Conservation (phyloP, 2,888 invertebrate genomes). For the Helleia helle region DNA sequence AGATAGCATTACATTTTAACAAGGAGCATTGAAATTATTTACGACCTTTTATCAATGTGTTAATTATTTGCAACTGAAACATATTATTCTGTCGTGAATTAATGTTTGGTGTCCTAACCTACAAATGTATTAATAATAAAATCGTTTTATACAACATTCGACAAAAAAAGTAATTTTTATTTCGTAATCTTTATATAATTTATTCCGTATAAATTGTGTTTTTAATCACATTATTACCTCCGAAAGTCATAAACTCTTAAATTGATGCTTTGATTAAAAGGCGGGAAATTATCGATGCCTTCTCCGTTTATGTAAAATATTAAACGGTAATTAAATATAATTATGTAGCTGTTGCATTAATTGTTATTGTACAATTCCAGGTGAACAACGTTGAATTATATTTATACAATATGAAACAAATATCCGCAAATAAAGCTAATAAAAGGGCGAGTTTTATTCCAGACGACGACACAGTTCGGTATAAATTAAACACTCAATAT, state of each 20-base stretch:
- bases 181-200: neutral
- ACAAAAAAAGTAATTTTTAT: neutral
- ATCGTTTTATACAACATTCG: too few species aligned
- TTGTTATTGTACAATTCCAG: neutral
- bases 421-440: conserved; percentile 30
- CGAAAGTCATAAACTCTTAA: neutral
- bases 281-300: conserved; percentile 8
- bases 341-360: neutral
- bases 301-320: too few species aligned
- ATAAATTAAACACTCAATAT: conserved; percentile 50
- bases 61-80: conserved; percentile 46
- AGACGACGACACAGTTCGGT: conserved; percentile 59
- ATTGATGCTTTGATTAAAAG: neutral
- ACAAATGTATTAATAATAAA: too few species aligned
- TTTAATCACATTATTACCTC: neutral
- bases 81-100: conserved; percentile 11
- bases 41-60: neutral
- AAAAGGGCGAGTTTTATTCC: conserved; percentile 45
- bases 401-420: conserved; percentile 34
- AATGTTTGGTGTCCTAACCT: conserved; percentile 14
- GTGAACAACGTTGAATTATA: neutral
- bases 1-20: neutral
- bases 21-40: neutral
- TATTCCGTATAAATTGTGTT: neutral
- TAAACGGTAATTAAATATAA: too few species aligned